Evolutionary conservation across 2,113 vertebrate genomes (phyloP).

Genomic region (Mesembrinibis cayennensis): DNA sequence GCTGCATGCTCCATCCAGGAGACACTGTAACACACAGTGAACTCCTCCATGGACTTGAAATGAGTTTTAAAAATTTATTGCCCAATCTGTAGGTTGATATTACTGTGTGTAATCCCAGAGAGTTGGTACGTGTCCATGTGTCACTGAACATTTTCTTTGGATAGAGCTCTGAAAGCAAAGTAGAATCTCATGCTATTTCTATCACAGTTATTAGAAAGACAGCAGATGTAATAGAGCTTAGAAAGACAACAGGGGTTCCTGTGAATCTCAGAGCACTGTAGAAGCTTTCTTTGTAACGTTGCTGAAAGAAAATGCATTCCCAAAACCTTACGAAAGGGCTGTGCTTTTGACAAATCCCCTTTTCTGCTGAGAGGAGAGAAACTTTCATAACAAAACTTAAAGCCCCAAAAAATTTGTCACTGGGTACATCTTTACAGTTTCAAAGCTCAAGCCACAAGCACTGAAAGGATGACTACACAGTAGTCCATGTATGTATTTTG

Average conservation of each 20-base stretch:
- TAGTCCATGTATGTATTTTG: not conserved
- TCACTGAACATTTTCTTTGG: constrained; percentile 26
- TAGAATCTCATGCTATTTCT: not conserved
- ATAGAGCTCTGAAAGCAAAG: not conserved
- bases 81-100: not conserved
- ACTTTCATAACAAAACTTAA: not conserved
- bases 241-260: not conserved
- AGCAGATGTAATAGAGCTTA: not conserved
- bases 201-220: not conserved
- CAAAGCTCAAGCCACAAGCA: not conserved
- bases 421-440: not conserved
- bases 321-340: not conserved
- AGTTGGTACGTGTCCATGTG: not conserved
- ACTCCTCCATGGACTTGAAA: not conserved
- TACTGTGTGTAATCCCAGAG: not conserved
- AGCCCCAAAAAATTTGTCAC: not conserved
- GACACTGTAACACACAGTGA: not conserved
- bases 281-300: not conserved
- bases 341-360: not conserved
- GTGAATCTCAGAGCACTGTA: not conserved
- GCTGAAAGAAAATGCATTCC: not conserved
- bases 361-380: not conserved
- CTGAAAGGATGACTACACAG: not conserved
- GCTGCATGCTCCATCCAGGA: not conserved
- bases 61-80: constrained; percentile 20